A percentile compares a stretch with the other conserved stretches of the same genome.
Conservation (phyloP, 35 echinoderm and acorn worm species). For the Apostichopus japonicus region DNA sequence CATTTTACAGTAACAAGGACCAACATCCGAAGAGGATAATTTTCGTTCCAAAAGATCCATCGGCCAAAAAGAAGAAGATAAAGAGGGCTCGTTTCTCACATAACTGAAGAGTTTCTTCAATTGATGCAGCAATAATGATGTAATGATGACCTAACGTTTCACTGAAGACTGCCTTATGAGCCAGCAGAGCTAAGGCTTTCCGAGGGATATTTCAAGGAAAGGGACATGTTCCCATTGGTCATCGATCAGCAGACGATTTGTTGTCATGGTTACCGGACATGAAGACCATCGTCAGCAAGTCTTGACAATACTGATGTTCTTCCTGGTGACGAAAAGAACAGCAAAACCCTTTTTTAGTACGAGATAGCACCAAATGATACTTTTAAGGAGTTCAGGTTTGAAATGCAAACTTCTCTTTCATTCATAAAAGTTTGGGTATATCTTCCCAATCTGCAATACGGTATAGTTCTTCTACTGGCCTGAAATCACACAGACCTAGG, state of each 20-base stretch:
- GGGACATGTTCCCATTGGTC: neutral
- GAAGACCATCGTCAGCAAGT: conserved; percentile 22
- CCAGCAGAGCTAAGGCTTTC: too few species aligned
- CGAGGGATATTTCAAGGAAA: too few species aligned
- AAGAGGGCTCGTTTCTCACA: conserved; percentile 19
- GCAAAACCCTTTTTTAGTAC: too few species aligned
- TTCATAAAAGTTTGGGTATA: too few species aligned
- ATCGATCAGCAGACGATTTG: conserved; percentile 47
- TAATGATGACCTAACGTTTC: too few species aligned
- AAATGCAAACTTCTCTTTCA: too few species aligned
- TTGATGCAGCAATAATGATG: neutral
- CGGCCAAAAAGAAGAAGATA: conserved; percentile 4
- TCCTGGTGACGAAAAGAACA: conserved; percentile 7
- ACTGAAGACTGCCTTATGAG: too few species aligned
- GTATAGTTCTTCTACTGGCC: too few species aligned
- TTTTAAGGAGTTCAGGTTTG: too few species aligned
- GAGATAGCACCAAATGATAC: neutral
- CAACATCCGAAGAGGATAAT: neutral
- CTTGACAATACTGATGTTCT: conserved; percentile 57
- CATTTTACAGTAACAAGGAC: neutral
- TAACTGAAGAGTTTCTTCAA: neutral
- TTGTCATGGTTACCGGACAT: conserved; percentile 3
- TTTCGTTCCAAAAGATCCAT: conserved; percentile 23
- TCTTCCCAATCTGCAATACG: too few species aligned
- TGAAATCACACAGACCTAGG: too few species aligned